Conservation (phyloP, 2,888 invertebrate genomes). For the Coelinius sp. region DNA sequence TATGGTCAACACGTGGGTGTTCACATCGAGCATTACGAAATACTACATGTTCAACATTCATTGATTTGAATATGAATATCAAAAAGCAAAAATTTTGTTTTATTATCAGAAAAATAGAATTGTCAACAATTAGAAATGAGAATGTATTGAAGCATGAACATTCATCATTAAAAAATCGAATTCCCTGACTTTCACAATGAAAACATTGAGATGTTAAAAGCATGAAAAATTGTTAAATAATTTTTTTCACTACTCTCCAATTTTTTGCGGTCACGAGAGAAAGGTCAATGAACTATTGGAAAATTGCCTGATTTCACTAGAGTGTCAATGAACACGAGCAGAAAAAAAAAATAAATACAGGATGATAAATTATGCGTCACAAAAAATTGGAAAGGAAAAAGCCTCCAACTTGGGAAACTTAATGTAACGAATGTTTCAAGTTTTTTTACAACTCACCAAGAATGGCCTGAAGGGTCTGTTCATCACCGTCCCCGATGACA, state of each 20-base stretch:
- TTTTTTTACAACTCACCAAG: slow-evolving; percentile 68
- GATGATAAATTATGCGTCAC: background rate
- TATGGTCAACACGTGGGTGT: background rate
- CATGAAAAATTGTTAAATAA: background rate
- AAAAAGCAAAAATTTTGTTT: background rate
- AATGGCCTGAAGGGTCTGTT: slow-evolving; percentile 71
- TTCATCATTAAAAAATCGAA: too few relatives aligned
- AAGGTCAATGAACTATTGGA: slow-evolving; percentile 22
- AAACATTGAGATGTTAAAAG: too few relatives aligned
- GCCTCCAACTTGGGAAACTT: background rate
- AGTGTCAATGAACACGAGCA: slow-evolving; percentile 10
- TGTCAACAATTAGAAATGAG: too few relatives aligned
- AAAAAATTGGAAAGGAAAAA: background rate
- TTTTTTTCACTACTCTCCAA: background rate
- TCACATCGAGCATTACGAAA: background rate
- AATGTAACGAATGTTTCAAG: background rate
- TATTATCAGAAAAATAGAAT: background rate
- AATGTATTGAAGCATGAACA: too few relatives aligned
- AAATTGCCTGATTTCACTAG: slow-evolving; percentile 9
- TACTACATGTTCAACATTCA: background rate
- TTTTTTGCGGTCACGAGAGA: slow-evolving; percentile 21
- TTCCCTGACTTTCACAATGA: too few relatives aligned
- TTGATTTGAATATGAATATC: background rate
- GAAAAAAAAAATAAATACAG: background rate
- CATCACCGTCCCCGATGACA: slow-evolving; percentile 69